Conservation (phyloP, 2,888 invertebrate species). For the Torymus aiolomorphi region DNA sequence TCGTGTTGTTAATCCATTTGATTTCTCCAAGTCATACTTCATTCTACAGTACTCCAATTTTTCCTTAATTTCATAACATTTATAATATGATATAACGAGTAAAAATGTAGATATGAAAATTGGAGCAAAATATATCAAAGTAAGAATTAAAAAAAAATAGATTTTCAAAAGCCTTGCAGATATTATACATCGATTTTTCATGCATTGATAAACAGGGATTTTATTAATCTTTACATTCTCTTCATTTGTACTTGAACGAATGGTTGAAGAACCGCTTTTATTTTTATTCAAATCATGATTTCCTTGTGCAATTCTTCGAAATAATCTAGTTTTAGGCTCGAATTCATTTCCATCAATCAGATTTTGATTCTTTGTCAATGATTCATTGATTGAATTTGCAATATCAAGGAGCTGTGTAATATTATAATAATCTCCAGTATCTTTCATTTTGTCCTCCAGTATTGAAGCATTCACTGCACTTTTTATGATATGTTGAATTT, state of each 20-base stretch:
- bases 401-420: conserved; percentile 12
- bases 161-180: conserved; percentile 66
- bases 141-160: conserved; percentile 66
- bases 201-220: too few species aligned
- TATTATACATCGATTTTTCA: conserved; percentile 63
- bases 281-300: too few species aligned
- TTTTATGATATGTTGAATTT: conserved; percentile 61
- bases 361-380: too few species aligned
- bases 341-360: too few species aligned
- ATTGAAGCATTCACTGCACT: conserved; percentile 50
- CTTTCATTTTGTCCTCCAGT: neutral
- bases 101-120: conserved; percentile 52
- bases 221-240: too few species aligned
- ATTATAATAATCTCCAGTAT: neutral
- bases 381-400: too few species aligned
- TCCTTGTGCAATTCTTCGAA: too few species aligned
- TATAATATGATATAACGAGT: conserved; percentile 48
- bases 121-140: conserved; percentile 62
- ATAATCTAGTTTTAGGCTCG: too few species aligned
- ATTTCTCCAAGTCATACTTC: too few species aligned
- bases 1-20: too few species aligned
- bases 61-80: conserved; percentile 46
- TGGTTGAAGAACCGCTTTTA: too few species aligned
- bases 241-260: too few species aligned
- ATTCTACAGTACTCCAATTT: conserved; percentile 22